A percentile compares a stretch with the other conserved stretches of the same genome.
These are phyloP conservation scores for Hypsopygia costalis DNA, from an alignment of 2,888 invertebrate genomes.

Conservation along the genomic window DNA sequence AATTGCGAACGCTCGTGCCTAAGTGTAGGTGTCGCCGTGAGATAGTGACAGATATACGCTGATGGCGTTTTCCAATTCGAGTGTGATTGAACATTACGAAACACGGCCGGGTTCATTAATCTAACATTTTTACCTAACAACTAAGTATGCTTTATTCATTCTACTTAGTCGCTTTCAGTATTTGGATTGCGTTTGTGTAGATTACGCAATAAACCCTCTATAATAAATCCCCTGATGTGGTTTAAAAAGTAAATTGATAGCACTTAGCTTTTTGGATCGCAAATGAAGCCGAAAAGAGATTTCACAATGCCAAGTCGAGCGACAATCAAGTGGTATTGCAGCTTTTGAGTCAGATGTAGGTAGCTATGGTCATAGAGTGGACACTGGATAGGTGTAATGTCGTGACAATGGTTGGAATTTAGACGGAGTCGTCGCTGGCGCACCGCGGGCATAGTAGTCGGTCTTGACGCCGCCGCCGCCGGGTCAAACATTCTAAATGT, in stretches of 20 bases:
- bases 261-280: slow-evolving; percentile 20
- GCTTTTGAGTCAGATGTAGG: slow-evolving; percentile 32
- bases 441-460: slow-evolving; percentile 13
- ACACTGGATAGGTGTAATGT: slow-evolving; percentile 24
- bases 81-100: slow-evolving; percentile 25
- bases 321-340: slow-evolving; percentile 36
- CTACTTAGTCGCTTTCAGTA: too few relatives aligned
- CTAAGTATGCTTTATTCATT: background rate
- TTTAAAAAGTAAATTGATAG: too few relatives aligned
- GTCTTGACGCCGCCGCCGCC: slow-evolving; percentile 18
- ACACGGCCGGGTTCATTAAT: slow-evolving; percentile 4
- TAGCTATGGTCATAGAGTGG: slow-evolving; percentile 18
- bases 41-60: slow-evolving; percentile 48
- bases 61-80: slow-evolving; percentile 36
- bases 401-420: slow-evolving; percentile 65
- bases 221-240: too few relatives aligned
- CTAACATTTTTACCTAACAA: background rate
- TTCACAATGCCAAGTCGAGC: slow-evolving; percentile 37
- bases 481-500: slow-evolving; percentile 74
- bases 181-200: too few relatives aligned
- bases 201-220: too few relatives aligned
- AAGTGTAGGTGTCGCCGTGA: slow-evolving; percentile 45
- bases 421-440: slow-evolving; percentile 44
- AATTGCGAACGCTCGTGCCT: slow-evolving; percentile 40
- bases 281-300: slow-evolving; percentile 26